A percentile compares a stretch with the other conserved stretches of the same genome.
These are phyloP conservation scores for Alouatta palliata DNA, from an alignment of 2,113 vertebrate genomes.

Conservation along the genomic window DNA sequence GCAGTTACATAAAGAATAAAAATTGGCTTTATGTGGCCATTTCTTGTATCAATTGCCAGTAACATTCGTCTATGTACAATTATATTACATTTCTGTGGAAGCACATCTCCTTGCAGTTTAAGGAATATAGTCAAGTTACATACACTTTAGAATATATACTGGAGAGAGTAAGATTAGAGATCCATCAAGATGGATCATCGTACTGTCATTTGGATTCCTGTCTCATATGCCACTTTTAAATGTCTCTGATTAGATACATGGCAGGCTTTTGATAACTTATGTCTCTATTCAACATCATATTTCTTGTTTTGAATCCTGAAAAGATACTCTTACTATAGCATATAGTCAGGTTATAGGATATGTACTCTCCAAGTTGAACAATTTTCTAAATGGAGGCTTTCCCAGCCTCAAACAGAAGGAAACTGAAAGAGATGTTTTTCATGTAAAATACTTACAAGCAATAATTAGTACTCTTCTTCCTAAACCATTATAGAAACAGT, in stretches of 20 bases:
- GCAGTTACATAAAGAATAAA: constrained; percentile 37
- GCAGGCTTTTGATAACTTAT: neutral
- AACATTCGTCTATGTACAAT: neutral
- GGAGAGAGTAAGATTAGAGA: neutral
- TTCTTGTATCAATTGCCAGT: constrained; percentile 36
- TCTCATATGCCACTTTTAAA: neutral
- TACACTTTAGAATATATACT: neutral
- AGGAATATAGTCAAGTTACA: neutral
- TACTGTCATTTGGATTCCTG: neutral
- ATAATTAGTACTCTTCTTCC: neutral
- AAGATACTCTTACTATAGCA: neutral
- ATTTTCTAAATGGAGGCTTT: neutral
- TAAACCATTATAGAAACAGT: neutral
- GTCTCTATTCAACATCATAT: neutral
- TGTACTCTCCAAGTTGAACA: neutral
- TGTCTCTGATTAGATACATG: neutral
- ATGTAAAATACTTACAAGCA: neutral
- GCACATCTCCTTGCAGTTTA: neutral
- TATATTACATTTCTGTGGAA: neutral
- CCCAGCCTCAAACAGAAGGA: neutral
- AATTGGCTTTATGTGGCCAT: constrained; percentile 29
- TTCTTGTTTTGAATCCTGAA: neutral
- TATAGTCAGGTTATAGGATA: neutral
- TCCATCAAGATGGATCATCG: neutral
- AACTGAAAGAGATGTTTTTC: neutral